Percentiles rank a stretch among this genome's conserved stretches.
Evolutionary conservation across 2,888 invertebrate genomes (phyloP).

Genomic region (Tineola bisselliella): DNA sequence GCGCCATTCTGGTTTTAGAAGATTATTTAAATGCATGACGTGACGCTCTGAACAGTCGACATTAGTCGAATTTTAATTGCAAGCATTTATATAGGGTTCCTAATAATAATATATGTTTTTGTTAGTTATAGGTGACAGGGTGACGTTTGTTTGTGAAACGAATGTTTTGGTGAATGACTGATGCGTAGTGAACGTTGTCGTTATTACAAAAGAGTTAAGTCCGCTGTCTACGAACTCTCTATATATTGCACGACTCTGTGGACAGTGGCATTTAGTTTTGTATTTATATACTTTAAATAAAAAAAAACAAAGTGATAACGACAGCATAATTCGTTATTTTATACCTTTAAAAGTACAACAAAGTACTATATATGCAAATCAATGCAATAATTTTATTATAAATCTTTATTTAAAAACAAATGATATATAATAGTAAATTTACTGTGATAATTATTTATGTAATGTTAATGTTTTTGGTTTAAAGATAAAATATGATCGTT

Average conservation of each 20-base stretch:
- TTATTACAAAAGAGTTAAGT: not conserved
- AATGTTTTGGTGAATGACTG: not conserved
- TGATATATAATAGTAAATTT: not conserved
- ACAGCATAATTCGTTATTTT: not conserved
- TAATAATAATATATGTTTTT: not conserved
- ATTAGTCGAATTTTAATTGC: not conserved
- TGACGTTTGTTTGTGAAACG: not conserved
- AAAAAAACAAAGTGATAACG: not conserved
- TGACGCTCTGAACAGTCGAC: no score
- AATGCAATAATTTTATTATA: not conserved
- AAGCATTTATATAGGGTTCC: slow-evolving; percentile 1
- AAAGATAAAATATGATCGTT: not conserved
- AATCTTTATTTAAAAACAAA: not conserved
- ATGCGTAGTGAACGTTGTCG: not conserved
- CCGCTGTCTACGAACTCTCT: no score
- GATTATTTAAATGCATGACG: no score
- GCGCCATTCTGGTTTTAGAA: no score
- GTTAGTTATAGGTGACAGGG: not conserved
- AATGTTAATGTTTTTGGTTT: not conserved
- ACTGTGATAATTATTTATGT: not conserved
- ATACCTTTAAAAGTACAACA: no score
- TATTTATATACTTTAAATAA: not conserved
- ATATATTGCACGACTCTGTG: no score
- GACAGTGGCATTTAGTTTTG: no score
- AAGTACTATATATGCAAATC: not conserved